Evolutionary conservation across 2,888 invertebrate genomes (phyloP), one percentile per base, ranked within the genome.

Genomic region (Epinotia demarniana): DNA sequence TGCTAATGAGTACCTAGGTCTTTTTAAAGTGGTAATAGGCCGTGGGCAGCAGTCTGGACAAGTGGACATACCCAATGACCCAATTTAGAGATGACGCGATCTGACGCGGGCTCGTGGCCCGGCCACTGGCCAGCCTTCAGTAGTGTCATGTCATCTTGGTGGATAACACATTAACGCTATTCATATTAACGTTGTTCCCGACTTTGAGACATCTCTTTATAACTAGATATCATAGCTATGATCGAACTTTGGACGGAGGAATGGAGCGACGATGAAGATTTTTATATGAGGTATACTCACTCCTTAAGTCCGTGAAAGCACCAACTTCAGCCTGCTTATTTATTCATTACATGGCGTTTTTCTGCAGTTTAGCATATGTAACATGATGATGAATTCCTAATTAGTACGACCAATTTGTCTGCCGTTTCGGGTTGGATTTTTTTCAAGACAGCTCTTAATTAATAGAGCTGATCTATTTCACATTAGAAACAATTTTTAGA

Each of bases 81-180:
- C 79, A 81, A 82, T 84, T 87, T 78, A 80, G 81, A 78, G 83
- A 81, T 81, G 86, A 86, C 81, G 81, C 74, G 70, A 61, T 75
- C 66, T 53, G 67, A 53, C 49, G 49, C 62, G 46, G 69, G 67
- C 76, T 72, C 23, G 67, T 76, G 80, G 80, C 81, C 82, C 83
- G 81, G 81, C 81, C 68, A 71, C 43, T 18, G 53, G 43, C 43
- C 82, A 82, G 78, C 85, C 83, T 86, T 86, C 85, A 79, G 77
- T 72, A 73, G 71, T 72, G 78, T 77, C 73, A 64, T 77, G 77
- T 76, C 53, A 49, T 60, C 72, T 69, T 67, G 46, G 72, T 67
- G 55, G 71, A 33, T 57, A 49, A 71, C 55, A 75, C 75, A 64
- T 74, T 68, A 62, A 4, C 53, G 23, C 23, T 61, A 43, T 43